Conservation (phyloP, 2,888 invertebrate genomes). For the Eupithecia tripunctaria region DNA sequence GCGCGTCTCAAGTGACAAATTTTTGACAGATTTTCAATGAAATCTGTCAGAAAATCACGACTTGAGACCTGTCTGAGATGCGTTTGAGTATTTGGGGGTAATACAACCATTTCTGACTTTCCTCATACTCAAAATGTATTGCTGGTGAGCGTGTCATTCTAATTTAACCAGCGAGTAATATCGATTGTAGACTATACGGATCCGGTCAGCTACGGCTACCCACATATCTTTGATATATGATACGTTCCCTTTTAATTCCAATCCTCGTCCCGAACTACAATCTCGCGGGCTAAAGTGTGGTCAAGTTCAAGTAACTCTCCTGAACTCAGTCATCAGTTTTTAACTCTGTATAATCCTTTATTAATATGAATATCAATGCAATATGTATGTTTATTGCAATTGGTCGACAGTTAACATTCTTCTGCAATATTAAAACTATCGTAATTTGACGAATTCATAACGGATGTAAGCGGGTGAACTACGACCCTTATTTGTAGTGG, state of each 20-base stretch:
- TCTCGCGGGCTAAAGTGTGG: not conserved
- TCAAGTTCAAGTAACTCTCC: not conserved
- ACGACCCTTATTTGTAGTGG: no score
- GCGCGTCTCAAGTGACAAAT: no score
- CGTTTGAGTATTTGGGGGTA: no score
- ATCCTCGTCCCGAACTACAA: not conserved
- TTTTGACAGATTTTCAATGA: no score
- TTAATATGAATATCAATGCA: not conserved
- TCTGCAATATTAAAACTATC: no score
- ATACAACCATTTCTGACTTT: not conserved
- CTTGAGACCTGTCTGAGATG: no score
- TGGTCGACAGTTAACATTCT: not conserved
- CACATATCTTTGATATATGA: no score
- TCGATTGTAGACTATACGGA: not conserved
- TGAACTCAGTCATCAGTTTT: not conserved
- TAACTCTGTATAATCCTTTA: not conserved
- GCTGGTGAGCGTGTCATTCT: not conserved
- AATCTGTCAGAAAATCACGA: no score
- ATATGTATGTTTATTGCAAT: not conserved
- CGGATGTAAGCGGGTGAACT: no score
- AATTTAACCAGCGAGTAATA: not conserved
- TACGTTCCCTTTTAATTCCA: not conserved
- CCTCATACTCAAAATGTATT: not conserved
- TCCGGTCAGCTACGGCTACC: no score
- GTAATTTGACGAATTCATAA: no score